Conservation (phyloP, 2,888 invertebrate species). For the Apoderus coryli region DNA sequence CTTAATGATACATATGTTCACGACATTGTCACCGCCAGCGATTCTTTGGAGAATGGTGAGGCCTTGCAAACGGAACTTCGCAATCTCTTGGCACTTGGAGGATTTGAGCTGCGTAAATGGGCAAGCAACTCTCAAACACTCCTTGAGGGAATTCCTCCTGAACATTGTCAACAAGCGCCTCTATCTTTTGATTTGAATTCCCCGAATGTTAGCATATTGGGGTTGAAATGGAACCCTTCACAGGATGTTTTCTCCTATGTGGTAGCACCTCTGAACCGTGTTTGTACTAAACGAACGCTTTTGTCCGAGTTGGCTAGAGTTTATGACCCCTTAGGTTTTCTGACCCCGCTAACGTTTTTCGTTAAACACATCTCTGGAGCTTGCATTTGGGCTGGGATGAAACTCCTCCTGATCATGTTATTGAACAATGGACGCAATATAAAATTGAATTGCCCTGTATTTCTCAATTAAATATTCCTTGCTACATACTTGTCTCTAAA, state of each 20-base stretch:
- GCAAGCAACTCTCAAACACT: constrained; percentile 10
- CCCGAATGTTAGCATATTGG: constrained; percentile 1
- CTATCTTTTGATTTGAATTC: constrained; percentile 1
- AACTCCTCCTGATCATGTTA: constrained; percentile 4
- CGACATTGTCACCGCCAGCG: constrained; percentile 5
- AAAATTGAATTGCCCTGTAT: no score
- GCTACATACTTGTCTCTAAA: no score
- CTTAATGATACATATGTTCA: constrained; percentile 7
- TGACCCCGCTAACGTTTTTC: constrained; percentile 3
- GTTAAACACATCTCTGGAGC: constrained; percentile 4
- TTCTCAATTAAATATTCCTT: no score
- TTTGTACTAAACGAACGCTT: constrained; percentile 4
- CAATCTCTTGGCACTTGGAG: constrained; percentile 1
- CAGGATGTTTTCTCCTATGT: constrained; percentile 3
- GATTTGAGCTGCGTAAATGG: constrained; percentile 10
- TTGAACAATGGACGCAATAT: no score
- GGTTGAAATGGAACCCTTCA: constrained; percentile 3
- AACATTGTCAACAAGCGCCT: constrained; percentile 4
- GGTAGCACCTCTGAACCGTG: neutral
- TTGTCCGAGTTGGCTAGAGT: constrained; percentile 3
- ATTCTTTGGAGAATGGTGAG: constrained; percentile 5
- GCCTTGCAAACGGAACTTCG: constrained; percentile 7
- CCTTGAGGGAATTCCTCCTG: constrained; percentile 8
- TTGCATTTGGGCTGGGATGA: constrained; percentile 2
- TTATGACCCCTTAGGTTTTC: constrained; percentile 4